These are phyloP conservation scores for Oreochromis aureus DNA, from an alignment of 2,113 vertebrate species.

Conservation along the genomic window DNA sequence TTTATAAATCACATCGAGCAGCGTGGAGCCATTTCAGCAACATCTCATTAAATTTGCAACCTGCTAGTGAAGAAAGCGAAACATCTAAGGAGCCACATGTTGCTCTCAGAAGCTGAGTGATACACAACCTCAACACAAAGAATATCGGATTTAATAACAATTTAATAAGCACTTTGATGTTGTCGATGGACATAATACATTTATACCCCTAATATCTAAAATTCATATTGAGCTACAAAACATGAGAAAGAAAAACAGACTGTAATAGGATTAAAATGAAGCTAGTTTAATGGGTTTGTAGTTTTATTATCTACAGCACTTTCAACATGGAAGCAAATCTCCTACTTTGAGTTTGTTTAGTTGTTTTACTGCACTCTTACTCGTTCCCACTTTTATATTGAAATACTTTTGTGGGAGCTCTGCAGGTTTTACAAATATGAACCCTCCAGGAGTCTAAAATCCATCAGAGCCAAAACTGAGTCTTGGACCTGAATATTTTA, in stretches of 20 bases:
- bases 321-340: background rate
- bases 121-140: rapidly evolving
- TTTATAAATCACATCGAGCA: background rate
- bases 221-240: background rate
- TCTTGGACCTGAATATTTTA: background rate
- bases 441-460: background rate
- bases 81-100: background rate
- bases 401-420: rapidly evolving
- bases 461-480: background rate
- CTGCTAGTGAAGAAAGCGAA: background rate
- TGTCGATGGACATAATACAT: background rate
- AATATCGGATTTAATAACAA: background rate
- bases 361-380: background rate
- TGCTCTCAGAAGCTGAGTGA: background rate
- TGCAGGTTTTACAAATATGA: background rate
- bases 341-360: rapidly evolving
- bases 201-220: background rate
- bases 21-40: rapidly evolving
- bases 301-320: background rate
- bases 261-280: background rate
- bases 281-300: background rate
- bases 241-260: rapidly evolving
- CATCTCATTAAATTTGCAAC: background rate
- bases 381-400: rapidly evolving
- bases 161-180: background rate